These are phyloP conservation scores for Diadema setosum DNA, from an alignment of 35 echinoderm and acorn worm species.

Conservation along the genomic window DNA sequence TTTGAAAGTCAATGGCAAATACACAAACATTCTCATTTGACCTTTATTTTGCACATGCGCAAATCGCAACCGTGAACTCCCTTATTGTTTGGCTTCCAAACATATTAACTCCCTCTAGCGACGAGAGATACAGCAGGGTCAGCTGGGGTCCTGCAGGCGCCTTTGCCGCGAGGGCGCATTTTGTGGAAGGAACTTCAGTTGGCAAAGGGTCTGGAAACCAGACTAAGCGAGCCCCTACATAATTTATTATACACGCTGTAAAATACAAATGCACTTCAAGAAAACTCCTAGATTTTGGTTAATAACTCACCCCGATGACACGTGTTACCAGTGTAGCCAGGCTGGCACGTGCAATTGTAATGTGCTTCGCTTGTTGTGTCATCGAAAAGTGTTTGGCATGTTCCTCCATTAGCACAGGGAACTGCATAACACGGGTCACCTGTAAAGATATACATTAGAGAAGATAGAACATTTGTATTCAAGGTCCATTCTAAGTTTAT, in stretches of 20 bases:
- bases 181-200: not conserved
- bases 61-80: no score
- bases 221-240: no score
- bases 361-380: not conserved
- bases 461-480: not conserved
- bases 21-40: no score
- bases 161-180: not conserved
- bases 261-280: no score
- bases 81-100: no score
- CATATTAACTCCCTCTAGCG: no score
- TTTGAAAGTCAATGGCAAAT: no score
- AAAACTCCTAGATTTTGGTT: no score
- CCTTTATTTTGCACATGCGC: no score
- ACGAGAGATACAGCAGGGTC: not conserved
- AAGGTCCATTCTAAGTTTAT: not conserved
- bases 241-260: not conserved
- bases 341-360: not conserved
- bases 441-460: not conserved
- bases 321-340: conserved; percentile 16
- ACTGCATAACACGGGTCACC: conserved; percentile 19
- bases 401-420: conserved; percentile 32
- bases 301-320: not conserved
- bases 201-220: not conserved
- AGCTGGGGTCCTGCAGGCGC: not conserved
- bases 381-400: not conserved